Percentiles rank a stretch among this genome's conserved stretches.
Conservation (phyloP, 2,888 invertebrate species). For the Melanchra persicariae region DNA sequence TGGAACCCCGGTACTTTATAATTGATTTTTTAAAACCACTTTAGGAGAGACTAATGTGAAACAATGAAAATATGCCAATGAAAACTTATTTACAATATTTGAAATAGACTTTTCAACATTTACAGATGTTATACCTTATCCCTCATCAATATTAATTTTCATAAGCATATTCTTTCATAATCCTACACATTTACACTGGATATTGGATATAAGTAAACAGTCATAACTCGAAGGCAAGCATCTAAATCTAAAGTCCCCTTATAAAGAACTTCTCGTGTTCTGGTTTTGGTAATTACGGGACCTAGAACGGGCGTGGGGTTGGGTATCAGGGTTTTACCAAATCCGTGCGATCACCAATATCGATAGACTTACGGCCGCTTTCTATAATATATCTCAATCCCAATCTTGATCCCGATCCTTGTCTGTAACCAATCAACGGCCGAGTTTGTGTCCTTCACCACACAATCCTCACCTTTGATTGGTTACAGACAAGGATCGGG, state of each 20-base stretch:
- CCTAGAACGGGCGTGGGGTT: not conserved
- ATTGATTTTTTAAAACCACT: constrained; percentile 17
- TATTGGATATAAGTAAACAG: constrained; percentile 41
- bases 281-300: not conserved
- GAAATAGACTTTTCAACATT: not conserved
- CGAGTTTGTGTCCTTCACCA: too few species aligned
- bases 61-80: constrained; percentile 47
- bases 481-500: too few species aligned
- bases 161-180: constrained; percentile 48
- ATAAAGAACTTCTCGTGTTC: not conserved
- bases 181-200: constrained; percentile 35
- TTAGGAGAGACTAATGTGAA: constrained; percentile 36
- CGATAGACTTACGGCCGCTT: not conserved
- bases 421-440: too few species aligned
- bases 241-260: not conserved
- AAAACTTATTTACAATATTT: constrained; percentile 26
- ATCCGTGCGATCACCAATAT: constrained; percentile 20
- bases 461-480: too few species aligned
- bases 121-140: not conserved
- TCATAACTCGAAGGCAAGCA: constrained; percentile 44
- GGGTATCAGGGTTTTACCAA: constrained; percentile 2
- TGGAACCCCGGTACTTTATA: constrained; percentile 33
- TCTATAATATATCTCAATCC: too few species aligned
- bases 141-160: constrained; percentile 35
- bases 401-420: too few species aligned